Base-by-base conservation (phyloP, 2,888 invertebrate genomes). In the Acrobeloides nanus region DNA sequence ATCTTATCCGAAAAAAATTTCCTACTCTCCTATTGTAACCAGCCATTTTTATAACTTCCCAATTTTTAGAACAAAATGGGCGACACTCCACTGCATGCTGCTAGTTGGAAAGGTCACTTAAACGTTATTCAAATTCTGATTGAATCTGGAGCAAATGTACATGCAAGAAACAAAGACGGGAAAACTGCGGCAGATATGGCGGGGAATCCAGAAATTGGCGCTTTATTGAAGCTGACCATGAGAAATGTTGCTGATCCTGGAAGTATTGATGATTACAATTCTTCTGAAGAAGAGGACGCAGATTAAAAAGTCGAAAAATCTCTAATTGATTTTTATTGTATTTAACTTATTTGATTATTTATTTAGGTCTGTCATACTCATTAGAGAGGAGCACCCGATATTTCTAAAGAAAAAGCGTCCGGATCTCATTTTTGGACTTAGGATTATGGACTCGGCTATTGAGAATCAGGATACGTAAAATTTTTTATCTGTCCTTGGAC, bases 161-260 rank as follows among this genome's bases (percentile, higher is more conserved):
- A 74, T 41, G 56, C 81, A 8, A 66, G 60, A 47, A 83, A 83
- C 67, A 79, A 78, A 50, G 80, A 81, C 26, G 72, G 74, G 17
- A 76, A 80, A 59, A 75, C 75, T 10, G 76, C 82, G 1, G 74
- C 77, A 59, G 79, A 81, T 55, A 73, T 82, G 25, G 76, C 81
- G 3, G 15, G 31, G n/a, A 51, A 38, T 20, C 61, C 62, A 4
- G 55, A 64, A 44, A 45, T 63, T 4, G 61, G 42, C 6, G 58
- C 60, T 90, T 87, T 77, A 92, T 93, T 93, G 93, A 93, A 92
- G 93, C 93, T 62, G 79, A 64, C 37, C 79, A 75, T 38, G 79
- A 76, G 7, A 77, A 93, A 45, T 93, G 81, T 75, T 93, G 95
- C 72, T 90, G 90, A 10, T 87, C 90, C 53, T 93, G 81, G 4